Conservation (phyloP, 1,140 invertebrate species). For the Drosophila lowei region DNA sequence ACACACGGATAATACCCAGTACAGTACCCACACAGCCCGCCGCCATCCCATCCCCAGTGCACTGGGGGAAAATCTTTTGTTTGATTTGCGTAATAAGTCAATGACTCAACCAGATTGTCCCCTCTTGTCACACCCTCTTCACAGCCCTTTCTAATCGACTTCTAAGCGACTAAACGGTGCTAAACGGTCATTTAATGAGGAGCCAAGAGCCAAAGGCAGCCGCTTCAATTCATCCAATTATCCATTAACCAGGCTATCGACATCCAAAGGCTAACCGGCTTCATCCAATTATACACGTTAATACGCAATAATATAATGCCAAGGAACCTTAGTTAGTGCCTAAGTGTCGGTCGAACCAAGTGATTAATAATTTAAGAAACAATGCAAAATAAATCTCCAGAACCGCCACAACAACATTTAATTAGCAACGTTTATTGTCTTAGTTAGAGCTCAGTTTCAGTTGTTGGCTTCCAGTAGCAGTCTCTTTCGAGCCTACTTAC, state of each 20-base stretch:
- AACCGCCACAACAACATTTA: neutral
- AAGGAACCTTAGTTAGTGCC: constrained; percentile 26
- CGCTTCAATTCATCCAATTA: constrained; percentile 67
- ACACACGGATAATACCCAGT: constrained; percentile 46
- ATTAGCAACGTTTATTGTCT: constrained; percentile 5
- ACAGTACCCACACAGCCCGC: neutral
- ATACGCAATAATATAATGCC: constrained; percentile 30
- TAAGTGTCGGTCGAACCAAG: constrained; percentile 57
- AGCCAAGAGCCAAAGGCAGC: constrained; percentile 29
- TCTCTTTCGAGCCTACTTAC: constrained; percentile 24
- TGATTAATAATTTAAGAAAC: constrained; percentile 70
- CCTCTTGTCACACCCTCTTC: constrained; percentile 28
- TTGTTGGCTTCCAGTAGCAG: constrained; percentile 21
- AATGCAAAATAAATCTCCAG: neutral
- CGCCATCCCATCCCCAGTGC: no score
- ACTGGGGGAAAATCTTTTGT: constrained; percentile 51
- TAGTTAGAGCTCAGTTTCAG: constrained; percentile 29
- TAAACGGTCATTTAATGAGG: constrained; percentile 50
- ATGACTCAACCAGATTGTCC: constrained; percentile 39
- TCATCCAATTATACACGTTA: constrained; percentile 24
- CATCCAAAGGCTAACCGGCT: constrained; percentile 18
- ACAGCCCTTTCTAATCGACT: constrained; percentile 60
- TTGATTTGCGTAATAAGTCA: constrained; percentile 76
- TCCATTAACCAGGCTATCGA: constrained; percentile 50
- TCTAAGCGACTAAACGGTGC: constrained; percentile 59